Conservation (phyloP, 1,140 invertebrate species). For the Drosophila takahashii region DNA sequence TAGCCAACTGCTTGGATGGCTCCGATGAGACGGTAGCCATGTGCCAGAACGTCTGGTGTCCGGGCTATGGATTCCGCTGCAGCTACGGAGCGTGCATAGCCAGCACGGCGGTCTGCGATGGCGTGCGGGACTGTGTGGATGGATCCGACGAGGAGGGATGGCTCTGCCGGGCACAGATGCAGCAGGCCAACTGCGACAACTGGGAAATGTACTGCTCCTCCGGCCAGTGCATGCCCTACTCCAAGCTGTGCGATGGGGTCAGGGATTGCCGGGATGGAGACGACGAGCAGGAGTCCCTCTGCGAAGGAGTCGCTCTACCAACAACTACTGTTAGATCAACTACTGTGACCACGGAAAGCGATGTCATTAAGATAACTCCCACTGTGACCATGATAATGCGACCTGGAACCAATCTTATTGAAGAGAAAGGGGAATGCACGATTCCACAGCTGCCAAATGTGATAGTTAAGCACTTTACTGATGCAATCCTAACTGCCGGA, state of each 20-base stretch:
- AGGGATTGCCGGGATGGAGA: slow-evolving; percentile 33
- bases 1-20: slow-evolving; percentile 85
- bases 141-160: slow-evolving; percentile 86
- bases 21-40: slow-evolving; percentile 87
- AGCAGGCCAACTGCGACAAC: slow-evolving; percentile 46
- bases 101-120: slow-evolving; percentile 86
- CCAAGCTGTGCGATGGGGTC: slow-evolving; percentile 37
- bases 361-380: neutral
- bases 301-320: slow-evolving; percentile 9
- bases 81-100: slow-evolving; percentile 87
- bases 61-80: slow-evolving; percentile 86
- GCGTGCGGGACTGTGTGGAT: slow-evolving; percentile 87
- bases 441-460: slow-evolving; percentile 37
- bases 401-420: too few relatives aligned
- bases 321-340: neutral
- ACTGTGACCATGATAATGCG: neutral
- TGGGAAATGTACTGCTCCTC: slow-evolving; percentile 45
- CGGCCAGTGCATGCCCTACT: slow-evolving; percentile 42
- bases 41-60: slow-evolving; percentile 85
- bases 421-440: slow-evolving; percentile 2
- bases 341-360: neutral
- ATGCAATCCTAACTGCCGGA: slow-evolving; percentile 21
- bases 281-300: slow-evolving; percentile 25
- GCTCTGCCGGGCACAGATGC: slow-evolving; percentile 44
- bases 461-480: slow-evolving; percentile 15